Evolutionary conservation across 2,888 invertebrate genomes (phyloP), one percentile per base, ranked within the genome.

Genomic region (Pilophorus perplexus): DNA sequence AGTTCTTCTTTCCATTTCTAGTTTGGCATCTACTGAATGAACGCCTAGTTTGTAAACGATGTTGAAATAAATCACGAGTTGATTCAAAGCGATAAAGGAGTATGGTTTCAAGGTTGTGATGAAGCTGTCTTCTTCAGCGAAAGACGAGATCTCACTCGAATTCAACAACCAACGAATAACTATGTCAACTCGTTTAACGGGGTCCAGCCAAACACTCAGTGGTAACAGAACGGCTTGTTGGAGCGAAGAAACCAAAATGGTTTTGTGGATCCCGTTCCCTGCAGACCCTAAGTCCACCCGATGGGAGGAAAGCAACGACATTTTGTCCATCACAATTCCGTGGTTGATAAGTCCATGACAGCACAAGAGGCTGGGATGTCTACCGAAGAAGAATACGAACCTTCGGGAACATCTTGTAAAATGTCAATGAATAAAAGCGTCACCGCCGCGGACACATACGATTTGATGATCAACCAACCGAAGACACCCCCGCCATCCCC

Each of bases 391-490:
- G 12, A 33, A 33, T 12, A 33, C 33, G 33, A 33, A 12, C 33
- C 33, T 33, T 33, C 33, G 33, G 6, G 33, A 33, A 33, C 33
- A 33, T 33, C 33, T 33, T 33, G 33, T 33, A 12, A 6, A 12
- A 33, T 6, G 33, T 8, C 33, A 33, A 33, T 33, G 33, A 44
- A 54, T 23, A 27, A 20, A 44, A 59, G 25, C 59, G 27, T 59
- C 33, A 25, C 14, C 25, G n/a, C 14, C 18, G 20, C 37, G 60
- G 52, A 64, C 52, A 64, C 52, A 38, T 50, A 52, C 64, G 64
- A 52, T 64, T 64, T 48, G 64, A 38, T 40, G 52, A 50, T 48
- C 50, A 64, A 50, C 64, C 38, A 52, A 50, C 50, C 64, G 38
- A 22, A 5, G 52, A 64, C 22, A 20, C 38, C 50, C 48, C 33